These are phyloP conservation scores for Sycophaga agraensis DNA, from an alignment of 1,140 invertebrate genomes.

Conservation along the genomic window DNA sequence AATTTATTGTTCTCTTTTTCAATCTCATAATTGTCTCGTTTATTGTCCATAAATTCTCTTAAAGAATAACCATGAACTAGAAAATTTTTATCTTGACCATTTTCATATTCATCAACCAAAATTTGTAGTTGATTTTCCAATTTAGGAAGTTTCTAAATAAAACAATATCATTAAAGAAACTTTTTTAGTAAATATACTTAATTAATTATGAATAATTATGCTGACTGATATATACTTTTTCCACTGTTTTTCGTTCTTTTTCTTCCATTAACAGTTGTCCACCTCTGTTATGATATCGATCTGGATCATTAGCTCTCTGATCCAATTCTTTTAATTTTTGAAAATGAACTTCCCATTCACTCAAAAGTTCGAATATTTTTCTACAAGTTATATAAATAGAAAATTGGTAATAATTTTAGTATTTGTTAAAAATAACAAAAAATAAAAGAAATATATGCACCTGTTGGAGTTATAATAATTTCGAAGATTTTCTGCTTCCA, in stretches of 20 bases:
- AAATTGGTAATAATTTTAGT: constrained; percentile 4
- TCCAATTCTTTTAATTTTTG: constrained; percentile 70
- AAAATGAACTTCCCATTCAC: constrained; percentile 66
- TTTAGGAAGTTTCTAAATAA: constrained; percentile 61
- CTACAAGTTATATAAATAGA: constrained; percentile 35
- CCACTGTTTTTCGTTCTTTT: constrained; percentile 75
- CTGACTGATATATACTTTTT: constrained; percentile 54
- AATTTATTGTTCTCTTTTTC: constrained; percentile 49
- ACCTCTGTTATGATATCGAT: constrained; percentile 80
- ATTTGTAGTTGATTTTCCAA: constrained; percentile 65
- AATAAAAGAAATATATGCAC: no score
- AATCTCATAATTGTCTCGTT: constrained; percentile 56
- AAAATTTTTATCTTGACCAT: constrained; percentile 57
- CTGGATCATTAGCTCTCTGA: constrained; percentile 71
- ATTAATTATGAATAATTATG: background rate
- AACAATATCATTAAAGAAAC: constrained; percentile 7
- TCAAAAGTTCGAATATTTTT: constrained; percentile 65
- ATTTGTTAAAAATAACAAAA: constrained; percentile 1
- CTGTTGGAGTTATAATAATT: constrained; percentile 69
- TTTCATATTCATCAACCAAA: constrained; percentile 61
- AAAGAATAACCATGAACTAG: constrained; percentile 63
- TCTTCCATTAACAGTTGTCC: constrained; percentile 81
- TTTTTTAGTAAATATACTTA: background rate
- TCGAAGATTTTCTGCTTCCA: constrained; percentile 69
- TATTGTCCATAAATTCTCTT: constrained; percentile 59